Conservation (phyloP, 1,140 invertebrate genomes). For the Caenorhabditis brenneri region DNA sequence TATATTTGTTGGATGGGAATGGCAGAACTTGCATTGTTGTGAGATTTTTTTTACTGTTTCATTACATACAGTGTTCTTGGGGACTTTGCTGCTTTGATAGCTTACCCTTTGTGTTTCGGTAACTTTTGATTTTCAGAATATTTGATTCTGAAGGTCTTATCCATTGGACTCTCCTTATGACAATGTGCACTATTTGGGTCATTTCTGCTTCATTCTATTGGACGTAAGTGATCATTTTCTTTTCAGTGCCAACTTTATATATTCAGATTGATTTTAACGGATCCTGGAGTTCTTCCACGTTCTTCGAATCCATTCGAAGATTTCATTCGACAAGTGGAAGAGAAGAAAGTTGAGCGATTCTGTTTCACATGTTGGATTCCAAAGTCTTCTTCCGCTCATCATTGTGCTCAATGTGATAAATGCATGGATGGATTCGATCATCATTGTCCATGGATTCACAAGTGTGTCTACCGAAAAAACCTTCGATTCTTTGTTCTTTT, state of each 20-base stretch:
- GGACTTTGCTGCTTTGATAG: too few relatives aligned
- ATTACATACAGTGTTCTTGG: too few relatives aligned
- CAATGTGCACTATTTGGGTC: not conserved
- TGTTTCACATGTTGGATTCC: slow-evolving; percentile 35
- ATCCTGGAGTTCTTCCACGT: not conserved
- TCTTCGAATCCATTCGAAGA: not conserved
- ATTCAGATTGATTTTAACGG: not conserved
- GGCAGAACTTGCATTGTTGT: slow-evolving; percentile 3
- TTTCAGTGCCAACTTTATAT: not conserved
- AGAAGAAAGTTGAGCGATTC: not conserved
- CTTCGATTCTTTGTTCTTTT: slow-evolving; percentile 4
- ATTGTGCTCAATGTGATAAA: slow-evolving; percentile 20
- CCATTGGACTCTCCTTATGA: not conserved
- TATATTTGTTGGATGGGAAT: slow-evolving; percentile 39
- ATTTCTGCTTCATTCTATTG: not conserved
- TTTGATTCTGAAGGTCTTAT: not conserved
- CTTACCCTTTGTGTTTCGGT: too few relatives aligned
- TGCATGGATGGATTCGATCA: slow-evolving; percentile 23
- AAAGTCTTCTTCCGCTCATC: not conserved
- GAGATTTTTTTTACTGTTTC: not conserved
- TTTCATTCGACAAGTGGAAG: not conserved
- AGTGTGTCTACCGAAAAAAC: slow-evolving; percentile 20
- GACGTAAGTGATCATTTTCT: not conserved
- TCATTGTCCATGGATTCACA: slow-evolving; percentile 36
- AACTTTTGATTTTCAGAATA: not conserved